These are phyloP conservation scores for Neelides folsomi DNA, from an alignment of 2,888 invertebrate species.

Conservation along the genomic window DNA sequence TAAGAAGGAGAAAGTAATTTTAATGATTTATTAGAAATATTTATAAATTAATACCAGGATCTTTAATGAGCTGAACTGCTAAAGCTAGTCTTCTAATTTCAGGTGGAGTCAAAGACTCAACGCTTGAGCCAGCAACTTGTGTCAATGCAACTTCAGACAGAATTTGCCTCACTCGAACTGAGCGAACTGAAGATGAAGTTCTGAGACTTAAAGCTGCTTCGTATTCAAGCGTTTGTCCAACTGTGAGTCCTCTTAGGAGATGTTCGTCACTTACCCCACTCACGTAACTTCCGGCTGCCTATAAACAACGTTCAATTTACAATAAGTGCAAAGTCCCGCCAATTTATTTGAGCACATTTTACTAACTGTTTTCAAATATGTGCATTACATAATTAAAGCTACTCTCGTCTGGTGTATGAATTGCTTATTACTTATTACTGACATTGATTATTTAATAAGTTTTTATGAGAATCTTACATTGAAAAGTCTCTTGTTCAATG, in stretches of 20 bases:
- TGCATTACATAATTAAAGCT: no score
- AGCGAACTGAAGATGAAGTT: constrained; percentile 61
- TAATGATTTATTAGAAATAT: no score
- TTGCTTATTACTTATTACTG: no score
- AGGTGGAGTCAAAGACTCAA: constrained; percentile 70
- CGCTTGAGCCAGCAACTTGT: constrained; percentile 67
- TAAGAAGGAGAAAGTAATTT: no score
- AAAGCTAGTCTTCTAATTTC: constrained; percentile 81
- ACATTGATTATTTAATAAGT: constrained; percentile 70
- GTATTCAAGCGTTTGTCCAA: constrained; percentile 68
- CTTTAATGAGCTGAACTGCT: constrained; percentile 81
- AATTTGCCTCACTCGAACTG: constrained; percentile 76
- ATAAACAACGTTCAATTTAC: neutral
- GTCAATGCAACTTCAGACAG: constrained; percentile 85
- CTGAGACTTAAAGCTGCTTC: constrained; percentile 50
- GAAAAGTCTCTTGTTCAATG: constrained; percentile 65
- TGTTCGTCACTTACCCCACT: constrained; percentile 27
- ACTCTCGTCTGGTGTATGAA: no score
- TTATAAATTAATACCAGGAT: constrained; percentile 56
- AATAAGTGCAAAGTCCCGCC: neutral
- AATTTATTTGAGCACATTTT: no score
- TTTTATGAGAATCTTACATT: constrained; percentile 79
- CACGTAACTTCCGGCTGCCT: constrained; percentile 29
- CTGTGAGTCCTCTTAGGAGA: constrained; percentile 65
- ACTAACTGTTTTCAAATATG: no score